Conservation (phyloP, 2,888 invertebrate species). For the Lasioglossum calceatum region DNA sequence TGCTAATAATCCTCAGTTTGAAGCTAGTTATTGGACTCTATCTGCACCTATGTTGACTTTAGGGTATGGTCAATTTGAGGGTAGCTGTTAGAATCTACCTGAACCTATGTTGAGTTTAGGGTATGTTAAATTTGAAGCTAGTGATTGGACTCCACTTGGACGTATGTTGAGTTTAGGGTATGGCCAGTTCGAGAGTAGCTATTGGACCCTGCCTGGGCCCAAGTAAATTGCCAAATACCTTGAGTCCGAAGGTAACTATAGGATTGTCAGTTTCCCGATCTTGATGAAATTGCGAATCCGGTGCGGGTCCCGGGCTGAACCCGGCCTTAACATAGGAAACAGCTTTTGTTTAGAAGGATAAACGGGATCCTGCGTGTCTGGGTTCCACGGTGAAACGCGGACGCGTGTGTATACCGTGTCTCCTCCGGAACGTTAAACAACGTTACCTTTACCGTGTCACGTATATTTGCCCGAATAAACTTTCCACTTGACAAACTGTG, state of each 20-base stretch:
- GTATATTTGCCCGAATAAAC: conserved; percentile 63
- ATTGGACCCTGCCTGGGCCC: background rate
- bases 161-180: background rate
- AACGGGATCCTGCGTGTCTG: conserved; percentile 7
- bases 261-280: background rate
- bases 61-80: too few relatives aligned
- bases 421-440: conserved; percentile 51
- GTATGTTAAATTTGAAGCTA: too few relatives aligned
- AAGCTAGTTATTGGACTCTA: too few relatives aligned
- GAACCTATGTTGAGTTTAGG: too few relatives aligned
- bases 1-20: too few relatives aligned
- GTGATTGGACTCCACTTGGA: too few relatives aligned
- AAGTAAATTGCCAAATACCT: background rate
- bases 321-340: background rate
- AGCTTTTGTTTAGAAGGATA: conserved; percentile 10
- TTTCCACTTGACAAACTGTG: conserved; percentile 63
- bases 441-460: conserved; percentile 57
- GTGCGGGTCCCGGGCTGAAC: background rate
- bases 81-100: too few relatives aligned
- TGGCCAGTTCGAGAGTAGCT: background rate
- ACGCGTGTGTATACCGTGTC: conserved; percentile 23
- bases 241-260: background rate
- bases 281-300: background rate
- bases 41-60: too few relatives aligned
- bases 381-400: conserved; percentile 3